phyloP scores from a whole-genome alignment of 2,113 vertebrate species.

The Erpornis zantholeuca region DNA sequence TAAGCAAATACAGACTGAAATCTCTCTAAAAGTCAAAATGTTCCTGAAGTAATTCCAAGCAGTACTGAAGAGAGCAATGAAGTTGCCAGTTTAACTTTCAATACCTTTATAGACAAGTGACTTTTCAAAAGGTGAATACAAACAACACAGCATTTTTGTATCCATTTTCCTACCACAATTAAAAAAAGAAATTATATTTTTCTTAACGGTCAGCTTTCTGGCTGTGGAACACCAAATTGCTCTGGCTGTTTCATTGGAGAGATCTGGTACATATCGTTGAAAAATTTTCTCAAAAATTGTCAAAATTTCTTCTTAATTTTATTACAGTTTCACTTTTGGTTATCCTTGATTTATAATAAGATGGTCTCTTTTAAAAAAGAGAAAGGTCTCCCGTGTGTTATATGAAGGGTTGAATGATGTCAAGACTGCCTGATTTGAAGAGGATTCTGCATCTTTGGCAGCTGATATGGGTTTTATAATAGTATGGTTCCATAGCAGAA shows the following conservation, averaged over 20 bases:
- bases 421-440: neutral
- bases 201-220: neutral
- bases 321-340: neutral
- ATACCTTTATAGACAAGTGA: neutral
- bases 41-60: conserved; percentile 25
- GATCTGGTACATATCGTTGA: neutral
- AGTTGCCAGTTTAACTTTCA: neutral
- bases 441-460: neutral
- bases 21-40: conserved; percentile 29
- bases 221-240: neutral
- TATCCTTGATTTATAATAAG: neutral
- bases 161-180: neutral
- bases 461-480: neutral
- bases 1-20: conserved; percentile 37
- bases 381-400: neutral
- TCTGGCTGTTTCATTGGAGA: neutral
- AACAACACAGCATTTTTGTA: neutral
- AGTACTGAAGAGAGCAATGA: neutral
- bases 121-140: neutral
- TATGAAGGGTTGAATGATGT: neutral
- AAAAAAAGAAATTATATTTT: neutral
- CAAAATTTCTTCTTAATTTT: neutral
- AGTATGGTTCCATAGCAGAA: neutral
- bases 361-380: neutral
- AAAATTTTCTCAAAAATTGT: neutral